Evolutionary conservation across 2,888 invertebrate genomes (phyloP), one percentile per base, ranked within the genome.

Genomic region (Miltochrista miniata): DNA sequence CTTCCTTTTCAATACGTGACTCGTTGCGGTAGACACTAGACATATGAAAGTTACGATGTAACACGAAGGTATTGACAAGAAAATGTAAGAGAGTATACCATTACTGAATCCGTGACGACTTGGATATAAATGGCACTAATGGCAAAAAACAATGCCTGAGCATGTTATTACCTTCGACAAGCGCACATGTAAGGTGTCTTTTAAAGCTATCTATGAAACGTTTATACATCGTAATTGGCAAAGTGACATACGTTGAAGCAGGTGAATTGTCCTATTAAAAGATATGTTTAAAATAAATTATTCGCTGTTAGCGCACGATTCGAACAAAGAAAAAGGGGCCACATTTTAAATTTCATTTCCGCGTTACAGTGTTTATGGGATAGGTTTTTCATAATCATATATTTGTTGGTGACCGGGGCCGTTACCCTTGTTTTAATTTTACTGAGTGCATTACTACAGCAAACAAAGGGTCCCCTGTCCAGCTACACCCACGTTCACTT

Each of bases 381-480:
- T 42, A 42, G 15, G n/a, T 41, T 24, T 40, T 41, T 54, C 61
- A 54, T 52, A 54, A 51, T 43, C 46, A 59, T 72, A 70, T 66
- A 73, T 74, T 70, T 40, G 62, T 68, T 64, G 64, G 70, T 72
- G 63, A 51, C 51, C 35, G 59, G 68, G 81, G 78, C 71, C 81
- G 72, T 76, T 81, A 78, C 81, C 83, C 86, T 36, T 52, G 62
- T 72, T 85, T 87, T 90, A 89, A 91, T 90, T 88, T 88, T 70
- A 76, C 87, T 86, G 79, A 91, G 89, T 88, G 90, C 84, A 79
- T 81, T 84, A 85, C 86, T 76, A 83, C 76, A 64, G 74, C 79
- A 87, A 90, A 90, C 89, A 90, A 85, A 87, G 89, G 86, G 88
- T 79, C 87, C 83, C 69, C 70, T 76, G 85, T 71, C 83, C 85